phyloP scores from a whole-genome alignment of 2,797 vertebrate genomes.

The Chloroceryle amazona region DNA sequence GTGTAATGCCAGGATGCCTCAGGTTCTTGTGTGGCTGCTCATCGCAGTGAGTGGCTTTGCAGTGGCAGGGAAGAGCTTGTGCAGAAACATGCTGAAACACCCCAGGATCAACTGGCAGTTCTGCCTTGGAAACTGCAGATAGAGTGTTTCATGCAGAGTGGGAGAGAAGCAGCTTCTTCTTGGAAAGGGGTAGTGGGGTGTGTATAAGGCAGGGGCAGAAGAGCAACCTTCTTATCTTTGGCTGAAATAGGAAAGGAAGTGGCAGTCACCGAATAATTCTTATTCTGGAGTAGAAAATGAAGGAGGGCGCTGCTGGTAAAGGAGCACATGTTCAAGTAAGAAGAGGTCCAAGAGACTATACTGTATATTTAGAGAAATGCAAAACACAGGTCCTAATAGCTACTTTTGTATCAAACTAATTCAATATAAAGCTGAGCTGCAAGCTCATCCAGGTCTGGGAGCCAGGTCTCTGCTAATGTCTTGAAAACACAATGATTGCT shows the following conservation, averaged over 20 bases:
- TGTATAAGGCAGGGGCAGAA: neutral
- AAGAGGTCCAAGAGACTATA: neutral
- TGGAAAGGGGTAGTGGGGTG: neutral
- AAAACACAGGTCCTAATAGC: neutral
- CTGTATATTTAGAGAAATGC: neutral
- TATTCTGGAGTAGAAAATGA: neutral
- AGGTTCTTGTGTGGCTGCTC: neutral
- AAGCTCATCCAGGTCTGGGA: neutral
- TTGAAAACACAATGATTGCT: neutral
- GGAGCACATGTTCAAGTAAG: neutral
- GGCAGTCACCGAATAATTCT: neutral
- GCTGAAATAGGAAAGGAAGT: neutral
- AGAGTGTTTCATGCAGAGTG: neutral
- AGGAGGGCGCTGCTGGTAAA: neutral
- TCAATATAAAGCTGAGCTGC: neutral
- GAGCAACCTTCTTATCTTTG: neutral
- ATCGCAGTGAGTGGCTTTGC: accelerated
- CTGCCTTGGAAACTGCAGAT: neutral
- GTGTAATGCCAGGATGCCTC: neutral
- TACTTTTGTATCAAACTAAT: neutral
- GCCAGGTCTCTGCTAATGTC: neutral
- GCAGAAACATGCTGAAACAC: neutral
- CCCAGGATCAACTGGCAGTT: neutral
- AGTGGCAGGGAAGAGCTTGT: neutral
- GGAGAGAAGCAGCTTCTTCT: neutral